phyloP scores from a whole-genome alignment of 64 coral and sea anemone genomes.

The Stichodactyla mertensii region DNA sequence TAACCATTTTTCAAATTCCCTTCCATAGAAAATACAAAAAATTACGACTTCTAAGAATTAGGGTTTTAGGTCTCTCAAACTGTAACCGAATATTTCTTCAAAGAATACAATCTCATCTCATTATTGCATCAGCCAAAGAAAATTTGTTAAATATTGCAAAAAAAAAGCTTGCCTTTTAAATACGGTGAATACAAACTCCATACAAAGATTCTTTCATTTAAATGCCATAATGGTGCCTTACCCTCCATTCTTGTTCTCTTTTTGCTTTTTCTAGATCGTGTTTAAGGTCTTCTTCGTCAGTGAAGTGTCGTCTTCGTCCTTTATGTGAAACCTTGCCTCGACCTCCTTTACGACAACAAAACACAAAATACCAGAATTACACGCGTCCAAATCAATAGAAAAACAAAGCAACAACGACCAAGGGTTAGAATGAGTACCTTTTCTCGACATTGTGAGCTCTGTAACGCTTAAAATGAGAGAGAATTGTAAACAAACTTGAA shows the following conservation, averaged over 20 bases:
- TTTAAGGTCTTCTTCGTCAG: slow-evolving; percentile 79
- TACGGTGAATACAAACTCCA: not conserved
- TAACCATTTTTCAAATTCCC: not conserved
- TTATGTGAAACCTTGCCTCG: slow-evolving; percentile 91
- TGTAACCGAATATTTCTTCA: too few species aligned
- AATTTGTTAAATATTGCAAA: not conserved
- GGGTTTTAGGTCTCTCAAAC: not conserved
- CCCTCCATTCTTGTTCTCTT: slow-evolving; percentile 73
- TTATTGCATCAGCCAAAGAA: slow-evolving; percentile 27
- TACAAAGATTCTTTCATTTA: not conserved
- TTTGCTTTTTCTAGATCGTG: slow-evolving; percentile 82
- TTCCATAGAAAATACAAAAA: not conserved
- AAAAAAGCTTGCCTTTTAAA: not conserved
- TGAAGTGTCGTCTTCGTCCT: slow-evolving; percentile 91
- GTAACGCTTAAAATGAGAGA: not conserved
- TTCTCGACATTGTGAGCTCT: slow-evolving; percentile 28
- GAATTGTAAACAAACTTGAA: not conserved
- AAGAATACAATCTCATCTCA: too few species aligned
- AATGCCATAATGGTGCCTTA: slow-evolving; percentile 11
- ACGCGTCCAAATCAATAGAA: not conserved
- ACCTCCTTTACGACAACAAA: slow-evolving; percentile 27
- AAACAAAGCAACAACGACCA: not conserved
- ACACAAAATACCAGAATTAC: slow-evolving; percentile 10
- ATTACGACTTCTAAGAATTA: not conserved
- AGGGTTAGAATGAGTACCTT: slow-evolving; percentile 26